Base-by-base conservation (phyloP, 1,140 invertebrate genomes). In the Dryas iulia region DNA sequence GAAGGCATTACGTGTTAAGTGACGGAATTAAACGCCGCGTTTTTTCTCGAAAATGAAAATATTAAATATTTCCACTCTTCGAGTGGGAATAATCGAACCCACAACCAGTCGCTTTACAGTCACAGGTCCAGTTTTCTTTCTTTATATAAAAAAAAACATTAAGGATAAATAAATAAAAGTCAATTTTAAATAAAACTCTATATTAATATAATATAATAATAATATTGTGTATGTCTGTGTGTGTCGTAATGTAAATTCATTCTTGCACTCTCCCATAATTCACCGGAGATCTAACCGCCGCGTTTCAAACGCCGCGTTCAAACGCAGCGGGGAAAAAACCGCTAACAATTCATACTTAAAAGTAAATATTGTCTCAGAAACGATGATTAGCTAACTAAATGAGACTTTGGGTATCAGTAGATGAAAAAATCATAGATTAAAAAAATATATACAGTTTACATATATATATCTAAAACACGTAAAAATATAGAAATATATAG, bases 151-250 rank as follows among this genome's bases (percentile, higher is more conserved):
- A 28, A 28, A 28, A 28, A 2, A 28, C 26, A 3, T 28, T 6
- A 28, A 35, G 39, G 39, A 47, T 3, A 7, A 14, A 18, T 0
- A 80, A 82, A 82, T 82, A 63, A 80, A 80, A 81, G 4, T n/a
- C 66, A 66, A 21, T 23, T n/a, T 23, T 85, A 83, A 85, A 85
- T 85, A 83, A 83, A 83, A 86, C 76, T 86, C 80, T 86, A 86
- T 86, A 86, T 79, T 86, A 82, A 83, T 83, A 83, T 81, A 81
- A 84, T 83, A 83, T 81, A 82, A 81, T 83, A 82, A 82, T 75
- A 76, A 75, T 83, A 72, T n/a, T 76, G 72, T 81, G 67, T 76
- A 69, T 79, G 58, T 73, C 54, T 66, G 68, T 81, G 71, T 78
- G 39, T 47, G 62, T 80, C 57, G 56, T 58, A 47, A 47, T 47